Base-by-base conservation (phyloP, 2,113 vertebrate genomes). In the Picathartes gymnocephalus region DNA sequence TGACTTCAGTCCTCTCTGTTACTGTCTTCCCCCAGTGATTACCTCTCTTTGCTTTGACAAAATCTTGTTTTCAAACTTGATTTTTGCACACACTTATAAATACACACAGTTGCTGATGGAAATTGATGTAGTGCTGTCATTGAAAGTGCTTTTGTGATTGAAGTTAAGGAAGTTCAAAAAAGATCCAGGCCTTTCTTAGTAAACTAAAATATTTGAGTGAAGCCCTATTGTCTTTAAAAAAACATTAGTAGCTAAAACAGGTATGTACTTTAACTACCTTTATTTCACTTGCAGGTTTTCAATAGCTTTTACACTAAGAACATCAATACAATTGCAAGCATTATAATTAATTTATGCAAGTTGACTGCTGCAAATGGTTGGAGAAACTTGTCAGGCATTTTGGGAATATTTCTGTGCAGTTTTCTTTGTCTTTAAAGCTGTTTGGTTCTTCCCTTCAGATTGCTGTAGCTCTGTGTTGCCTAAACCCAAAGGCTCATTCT, bases 401-500 rank as follows among this genome's bases (percentile, higher is more conserved):
- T 11, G 28, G 54, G 25, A 79, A 56, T n/a, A 68, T 62, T 72
- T 83, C 30, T 70, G 79, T 79, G 57, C 48, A 35, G 9, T 85
- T 90, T 54, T 86, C 25, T 23, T 85, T 86, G 69, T 87, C 44
- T 73, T 93, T 60, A 94, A 64, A 2, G 8, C 27, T 87, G 10
- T 86, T 81, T 90, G 74, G 20, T 93, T 94, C 84, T 95, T 84
- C 80, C 68, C 51, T 73, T 80, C 92, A 98, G 97, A 97, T 51
- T 73, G 64, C 65, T 97, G 97, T 56, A 97, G 97, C 51, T 94
- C 58, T 37, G 95, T 98, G 60, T 48, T 98, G 58, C 76, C 81
- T 71, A 94, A 90, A 72, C 35, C 88, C 88, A 92, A 70, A 65
- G 96, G 96, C 33, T 96, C 58, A 0, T 96, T 98, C 88, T 96